Evolutionary conservation across 2,888 invertebrate genomes (phyloP), one percentile per base, ranked within the genome.

Genomic region (Muscina levida): DNA sequence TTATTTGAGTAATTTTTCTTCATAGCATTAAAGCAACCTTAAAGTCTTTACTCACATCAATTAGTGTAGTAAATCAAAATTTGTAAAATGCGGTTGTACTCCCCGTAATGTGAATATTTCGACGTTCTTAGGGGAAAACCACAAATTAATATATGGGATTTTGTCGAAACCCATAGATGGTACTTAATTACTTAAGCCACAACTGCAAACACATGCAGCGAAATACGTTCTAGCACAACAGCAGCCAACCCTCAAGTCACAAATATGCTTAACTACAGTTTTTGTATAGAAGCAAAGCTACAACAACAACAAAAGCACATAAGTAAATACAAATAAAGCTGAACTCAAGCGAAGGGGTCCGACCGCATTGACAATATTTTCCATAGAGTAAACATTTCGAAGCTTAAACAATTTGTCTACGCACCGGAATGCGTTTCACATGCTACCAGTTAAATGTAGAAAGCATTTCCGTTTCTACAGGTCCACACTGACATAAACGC

Each of bases 171-270:
- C 71, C 71, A 66, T 65, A 39, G 42, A 37, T 56, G 67, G 71
- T 77, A n/a, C n/a, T n/a, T n/a, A 77, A 82, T 82, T 82, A 82
- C 77, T 79, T 79, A 79, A 75, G 72, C 74, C 73, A 70, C 79
- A 79, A 62, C 72, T 71, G 65, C 79, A 79, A 62, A 74, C 19
- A 39, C 51, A 65, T 3, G 10, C 24, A 2, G n/a, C n/a, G n/a
- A n/a, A n/a, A n/a, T n/a, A n/a, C n/a, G n/a, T n/a, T n/a, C n/a
- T n/a, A n/a, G n/a, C n/a, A n/a, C n/a, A 31, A 31, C 4, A 65
- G 42, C 39, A 56, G 1, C 31, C 39, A n/a, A n/a, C n/a, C 15
- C 15, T 17, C 11, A 1, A 59, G 13, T 39, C 39, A 46, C 10
- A 22, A 5, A 51, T 53, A 62, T 15, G 17, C 3, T 0, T 39